Conservation (phyloP, 2,888 invertebrate species). For the Hymenopus coronatus region DNA sequence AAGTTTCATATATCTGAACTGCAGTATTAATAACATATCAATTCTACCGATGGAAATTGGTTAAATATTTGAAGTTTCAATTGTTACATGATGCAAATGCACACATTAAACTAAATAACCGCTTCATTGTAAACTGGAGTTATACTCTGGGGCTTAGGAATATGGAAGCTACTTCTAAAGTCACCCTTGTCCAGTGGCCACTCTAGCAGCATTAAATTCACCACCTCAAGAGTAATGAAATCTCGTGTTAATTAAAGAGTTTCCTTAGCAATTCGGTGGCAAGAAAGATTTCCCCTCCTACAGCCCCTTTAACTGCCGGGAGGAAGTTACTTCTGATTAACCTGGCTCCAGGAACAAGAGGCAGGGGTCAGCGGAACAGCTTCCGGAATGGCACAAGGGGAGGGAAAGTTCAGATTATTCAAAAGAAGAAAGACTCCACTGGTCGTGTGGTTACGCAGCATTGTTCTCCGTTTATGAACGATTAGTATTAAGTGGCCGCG, state of each 20-base stretch:
- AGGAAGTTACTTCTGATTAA: neutral
- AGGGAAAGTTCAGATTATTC: neutral
- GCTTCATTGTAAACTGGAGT: neutral
- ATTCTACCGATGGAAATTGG: no score
- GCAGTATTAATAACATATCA: no score
- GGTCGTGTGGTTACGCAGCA: neutral
- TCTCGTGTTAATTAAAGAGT: neutral
- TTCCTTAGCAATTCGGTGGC: neutral
- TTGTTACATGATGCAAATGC: neutral
- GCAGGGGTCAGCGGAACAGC: neutral
- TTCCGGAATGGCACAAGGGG: neutral
- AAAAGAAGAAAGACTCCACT: neutral
- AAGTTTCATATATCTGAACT: no score
- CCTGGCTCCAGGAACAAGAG: neutral
- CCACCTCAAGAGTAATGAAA: neutral
- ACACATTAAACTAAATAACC: neutral
- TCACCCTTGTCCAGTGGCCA: neutral
- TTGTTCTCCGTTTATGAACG: neutral
- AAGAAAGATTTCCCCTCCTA: neutral
- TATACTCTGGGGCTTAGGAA: neutral
- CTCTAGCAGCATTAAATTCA: neutral
- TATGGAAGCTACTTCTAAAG: neutral
- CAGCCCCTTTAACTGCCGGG: neutral
- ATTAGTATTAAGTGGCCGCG: neutral
- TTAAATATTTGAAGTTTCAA: no score